A percentile compares a stretch with the other conserved stretches of the same genome.
These are phyloP conservation scores for Anthophora plumipes DNA, from an alignment of 2,888 invertebrate genomes.

Conservation along the genomic window DNA sequence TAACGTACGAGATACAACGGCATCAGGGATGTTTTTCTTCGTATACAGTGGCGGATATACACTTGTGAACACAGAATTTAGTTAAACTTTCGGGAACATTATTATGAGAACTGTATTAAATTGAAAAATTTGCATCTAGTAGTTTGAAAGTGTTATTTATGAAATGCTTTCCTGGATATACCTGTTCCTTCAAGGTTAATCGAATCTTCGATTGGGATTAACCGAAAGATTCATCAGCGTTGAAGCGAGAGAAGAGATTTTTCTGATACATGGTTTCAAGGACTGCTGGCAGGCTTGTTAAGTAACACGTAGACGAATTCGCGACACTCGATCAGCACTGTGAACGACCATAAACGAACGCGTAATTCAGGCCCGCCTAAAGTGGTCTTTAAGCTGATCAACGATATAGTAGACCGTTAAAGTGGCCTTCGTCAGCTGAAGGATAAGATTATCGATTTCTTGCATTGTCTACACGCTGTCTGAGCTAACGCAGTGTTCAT, in stretches of 20 bases:
- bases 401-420: constrained; percentile 31
- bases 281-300: neutral
- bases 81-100: too few relatives aligned
- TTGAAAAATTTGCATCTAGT: too few relatives aligned
- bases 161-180: too few relatives aligned
- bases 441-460: constrained; percentile 39
- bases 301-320: constrained; percentile 42
- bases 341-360: constrained; percentile 36
- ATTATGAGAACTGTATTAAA: too few relatives aligned
- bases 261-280: neutral
- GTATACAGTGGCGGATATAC: too few relatives aligned
- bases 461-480: neutral
- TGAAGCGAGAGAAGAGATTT: neutral
- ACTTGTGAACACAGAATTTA: too few relatives aligned
- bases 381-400: constrained; percentile 58
- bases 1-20: too few relatives aligned
- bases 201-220: too few relatives aligned
- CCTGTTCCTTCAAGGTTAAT: too few relatives aligned
- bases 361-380: constrained; percentile 44
- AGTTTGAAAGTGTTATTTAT: too few relatives aligned
- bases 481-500: neutral
- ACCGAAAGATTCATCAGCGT: neutral
- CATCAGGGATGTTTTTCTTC: too few relatives aligned
- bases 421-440: constrained; percentile 44
- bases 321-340: constrained; percentile 49